phyloP scores from a whole-genome alignment of 1,140 invertebrate genomes.

The Drosophila pseudoananassae region DNA sequence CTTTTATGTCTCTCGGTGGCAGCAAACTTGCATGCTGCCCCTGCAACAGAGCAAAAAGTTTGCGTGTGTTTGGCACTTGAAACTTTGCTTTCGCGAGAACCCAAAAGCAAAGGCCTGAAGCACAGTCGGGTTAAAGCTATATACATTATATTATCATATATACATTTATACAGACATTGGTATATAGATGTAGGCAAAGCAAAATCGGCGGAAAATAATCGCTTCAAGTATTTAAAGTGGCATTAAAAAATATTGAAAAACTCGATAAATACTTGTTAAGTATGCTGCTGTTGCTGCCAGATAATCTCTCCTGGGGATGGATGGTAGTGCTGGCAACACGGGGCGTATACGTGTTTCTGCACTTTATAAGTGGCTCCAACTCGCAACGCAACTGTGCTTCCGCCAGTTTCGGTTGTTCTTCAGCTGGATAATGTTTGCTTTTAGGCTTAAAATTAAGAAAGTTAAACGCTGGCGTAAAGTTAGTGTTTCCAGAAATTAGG shows the following conservation, averaged over 20 bases:
- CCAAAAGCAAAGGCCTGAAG: slow-evolving; percentile 18
- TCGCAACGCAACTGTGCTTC: neutral
- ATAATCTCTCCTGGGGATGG: slow-evolving; percentile 24
- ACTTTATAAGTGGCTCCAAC: slow-evolving; percentile 32
- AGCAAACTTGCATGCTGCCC: slow-evolving; percentile 66
- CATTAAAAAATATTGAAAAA: slow-evolving; percentile 81
- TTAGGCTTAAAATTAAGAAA: slow-evolving; percentile 5
- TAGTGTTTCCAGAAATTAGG: slow-evolving; percentile 12
- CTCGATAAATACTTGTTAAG: slow-evolving; percentile 81
- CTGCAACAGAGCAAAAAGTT: slow-evolving; percentile 60
- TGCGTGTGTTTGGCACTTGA: slow-evolving; percentile 81
- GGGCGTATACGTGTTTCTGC: slow-evolving; percentile 52
- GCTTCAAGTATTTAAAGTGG: slow-evolving; percentile 80
- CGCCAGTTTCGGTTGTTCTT: neutral
- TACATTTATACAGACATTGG: neutral
- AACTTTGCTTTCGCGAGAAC: slow-evolving; percentile 53
- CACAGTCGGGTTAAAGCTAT: neutral
- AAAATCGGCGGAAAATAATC: slow-evolving; percentile 79
- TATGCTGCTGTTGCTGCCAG: slow-evolving; percentile 29
- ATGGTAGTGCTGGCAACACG: slow-evolving; percentile 17
- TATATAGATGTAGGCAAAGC: slow-evolving; percentile 55
- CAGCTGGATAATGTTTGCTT: slow-evolving; percentile 5
- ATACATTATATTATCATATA: neutral
- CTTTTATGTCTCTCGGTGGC: slow-evolving; percentile 72
- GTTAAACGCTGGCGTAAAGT: slow-evolving; percentile 12